Evolutionary conservation across 2,113 vertebrate genomes (phyloP), one percentile per base, ranked within the genome.

Genomic region (Oncorhynchus nerka): DNA sequence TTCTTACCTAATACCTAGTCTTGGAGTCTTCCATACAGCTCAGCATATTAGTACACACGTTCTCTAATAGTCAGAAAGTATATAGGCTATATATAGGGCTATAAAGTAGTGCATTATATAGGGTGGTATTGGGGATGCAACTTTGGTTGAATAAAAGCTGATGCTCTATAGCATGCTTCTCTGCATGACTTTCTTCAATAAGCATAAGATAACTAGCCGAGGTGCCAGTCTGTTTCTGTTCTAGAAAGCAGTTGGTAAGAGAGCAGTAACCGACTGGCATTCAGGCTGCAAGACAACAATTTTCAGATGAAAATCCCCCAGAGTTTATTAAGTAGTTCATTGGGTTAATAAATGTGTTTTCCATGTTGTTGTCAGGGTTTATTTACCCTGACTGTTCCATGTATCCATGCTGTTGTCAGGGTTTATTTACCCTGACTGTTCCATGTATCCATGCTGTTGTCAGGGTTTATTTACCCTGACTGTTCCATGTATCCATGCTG

Each of bases 311-410:
- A 67, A 67, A 30, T 2, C 65, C 22, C 26, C 5, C 24, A 28
- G 8, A 24, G 65, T 1, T 12, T 64, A 64, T 45, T 3, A 11
- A 45, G 12, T 16, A 64, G 9, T 22, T 22, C 4, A 26, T 22
- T 70, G 66, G 32, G 45, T 83, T 20, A 75, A 82, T 81, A 62
- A 78, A 81, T 80, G 75, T 90, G 71, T 39, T 65, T 45, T 34
- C 19, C 30, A 11, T 22, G n/a, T 8, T 49, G 3, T 30, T 49
- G 68, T 62, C 39, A 9, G 39, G 39, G 39, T 45, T 45, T 3
- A 45, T 45, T 45, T 3, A 45, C 39, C 8, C 39, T 9, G 9
- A 11, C 59, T n/a, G 59, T 62, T 62, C 71, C 85, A 79, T 78
- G 81, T 45, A 11, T 34, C 19, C 30, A 11, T 22, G n/a, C 20